Evolutionary conservation across 2,888 invertebrate species (phyloP).

Genomic region (Odontothrips loti): DNA sequence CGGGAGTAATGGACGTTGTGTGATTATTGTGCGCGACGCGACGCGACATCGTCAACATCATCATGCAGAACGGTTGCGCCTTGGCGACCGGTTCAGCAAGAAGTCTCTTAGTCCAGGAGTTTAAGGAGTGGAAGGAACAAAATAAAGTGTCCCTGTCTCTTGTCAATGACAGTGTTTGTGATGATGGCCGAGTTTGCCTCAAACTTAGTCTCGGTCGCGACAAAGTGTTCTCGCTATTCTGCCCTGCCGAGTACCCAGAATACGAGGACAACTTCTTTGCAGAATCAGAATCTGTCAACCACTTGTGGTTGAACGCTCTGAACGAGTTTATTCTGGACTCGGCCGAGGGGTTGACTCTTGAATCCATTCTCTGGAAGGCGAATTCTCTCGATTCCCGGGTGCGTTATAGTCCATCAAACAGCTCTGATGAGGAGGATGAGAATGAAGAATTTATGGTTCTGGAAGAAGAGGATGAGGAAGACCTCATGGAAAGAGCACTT

Average conservation of each 20-base stretch:
- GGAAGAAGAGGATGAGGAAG: constrained; percentile 34
- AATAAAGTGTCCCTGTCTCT: background rate
- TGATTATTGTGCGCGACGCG: background rate
- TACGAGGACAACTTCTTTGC: constrained; percentile 38
- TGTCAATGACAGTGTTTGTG: constrained; percentile 30
- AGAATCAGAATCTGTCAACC: constrained; percentile 36
- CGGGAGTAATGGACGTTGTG: background rate
- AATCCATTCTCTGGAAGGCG: constrained; percentile 36
- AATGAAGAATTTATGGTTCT: constrained; percentile 33
- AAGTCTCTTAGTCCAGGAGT: background rate
- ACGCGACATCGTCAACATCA: background rate
- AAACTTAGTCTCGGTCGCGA: constrained; percentile 34
- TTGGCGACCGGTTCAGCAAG: background rate
- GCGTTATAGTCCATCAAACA: constrained; percentile 26
- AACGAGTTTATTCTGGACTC: constrained; percentile 38
- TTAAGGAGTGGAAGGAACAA: background rate
- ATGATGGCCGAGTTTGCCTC: constrained; percentile 36
- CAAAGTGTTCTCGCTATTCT: constrained; percentile 34
- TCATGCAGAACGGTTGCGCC: constrained; percentile 3
- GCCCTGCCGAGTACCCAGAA: constrained; percentile 37
- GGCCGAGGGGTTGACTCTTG: constrained; percentile 32
- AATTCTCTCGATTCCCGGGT: constrained; percentile 33
- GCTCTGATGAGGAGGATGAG: constrained; percentile 33
- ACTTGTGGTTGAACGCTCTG: constrained; percentile 38
- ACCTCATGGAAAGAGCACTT: constrained; percentile 32